Base-by-base conservation (phyloP, 2,888 invertebrate genomes). In the Sinelater perroti region DNA sequence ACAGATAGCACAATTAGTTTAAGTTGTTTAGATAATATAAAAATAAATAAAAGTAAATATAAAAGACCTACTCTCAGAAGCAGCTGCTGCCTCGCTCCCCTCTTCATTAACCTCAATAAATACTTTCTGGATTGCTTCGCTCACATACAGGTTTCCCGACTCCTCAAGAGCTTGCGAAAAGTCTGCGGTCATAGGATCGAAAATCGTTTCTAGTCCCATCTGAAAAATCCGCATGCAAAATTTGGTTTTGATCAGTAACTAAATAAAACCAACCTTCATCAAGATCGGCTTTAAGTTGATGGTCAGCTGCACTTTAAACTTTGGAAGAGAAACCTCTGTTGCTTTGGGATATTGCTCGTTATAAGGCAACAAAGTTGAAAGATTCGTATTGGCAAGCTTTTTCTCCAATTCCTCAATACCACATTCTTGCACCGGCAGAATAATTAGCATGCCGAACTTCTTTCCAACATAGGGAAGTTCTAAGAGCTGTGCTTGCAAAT, bases 31-130 rank as follows among this genome's bases (percentile, higher is more conserved):
- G n/a, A n/a, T n/a, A n/a, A n/a, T n/a, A n/a, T n/a, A n/a, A n/a
- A n/a, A n/a, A n/a, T n/a, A n/a, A n/a, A n/a, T n/a, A n/a, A n/a
- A n/a, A n/a, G n/a, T n/a, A n/a, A n/a, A n/a, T n/a, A n/a, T n/a
- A 26, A 2, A 26, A 26, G 10, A 30, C 30, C 13, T 30, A 30
- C 30, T 11, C 3, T 30, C 4, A 1, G 92, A 91, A 10, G 90
- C 91, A 1, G 93, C 91, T 28, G 93, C 88, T 0, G 91, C 90
- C 72, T 93, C 93, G 1, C 91, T 89, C 0, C 95, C 94, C 70
- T 93, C 89, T 73, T 95, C 95, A 73, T 92, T 90, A 0, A 94
- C 90, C 70, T 91, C 90, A 66, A 95, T 88, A 69, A 88, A 91
- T 0, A 92, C 89, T 74, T 93, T 94, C 72, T 95, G 94, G 0